phyloP scores from a whole-genome alignment of 2,888 invertebrate species.

The Aelia acuminata region DNA sequence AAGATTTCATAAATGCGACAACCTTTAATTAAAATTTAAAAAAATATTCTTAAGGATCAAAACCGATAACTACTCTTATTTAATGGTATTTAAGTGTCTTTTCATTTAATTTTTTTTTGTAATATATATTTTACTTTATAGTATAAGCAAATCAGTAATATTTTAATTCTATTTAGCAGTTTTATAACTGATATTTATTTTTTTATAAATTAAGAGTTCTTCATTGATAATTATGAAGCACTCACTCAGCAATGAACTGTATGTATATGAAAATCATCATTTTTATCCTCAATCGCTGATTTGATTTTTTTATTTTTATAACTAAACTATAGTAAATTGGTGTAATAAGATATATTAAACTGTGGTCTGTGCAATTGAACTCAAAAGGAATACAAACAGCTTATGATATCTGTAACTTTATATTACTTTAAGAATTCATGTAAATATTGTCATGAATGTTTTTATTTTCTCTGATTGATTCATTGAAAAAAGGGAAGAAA shows the following conservation, averaged over 20 bases:
- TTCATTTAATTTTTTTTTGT: too few relatives aligned
- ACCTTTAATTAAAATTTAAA: too few relatives aligned
- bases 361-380: neutral
- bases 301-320: neutral
- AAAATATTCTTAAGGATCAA: too few relatives aligned
- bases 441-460: conserved; percentile 16
- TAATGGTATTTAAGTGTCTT: too few relatives aligned
- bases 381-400: neutral
- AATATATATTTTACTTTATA: neutral
- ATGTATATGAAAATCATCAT: neutral
- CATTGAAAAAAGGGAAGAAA: neutral
- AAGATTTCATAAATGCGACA: too few relatives aligned
- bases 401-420: neutral
- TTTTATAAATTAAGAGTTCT: neutral
- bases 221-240: neutral
- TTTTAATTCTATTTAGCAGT: neutral
- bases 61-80: too few relatives aligned
- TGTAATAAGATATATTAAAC: neutral
- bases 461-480: conserved; percentile 18
- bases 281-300: conserved; percentile 7
- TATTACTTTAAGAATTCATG: neutral
- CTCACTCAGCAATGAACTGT: neutral
- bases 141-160: neutral
- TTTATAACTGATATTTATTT: neutral
- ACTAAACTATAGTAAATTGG: neutral